Conservation (phyloP, 1,140 invertebrate genomes). For the Phortica variegata region DNA sequence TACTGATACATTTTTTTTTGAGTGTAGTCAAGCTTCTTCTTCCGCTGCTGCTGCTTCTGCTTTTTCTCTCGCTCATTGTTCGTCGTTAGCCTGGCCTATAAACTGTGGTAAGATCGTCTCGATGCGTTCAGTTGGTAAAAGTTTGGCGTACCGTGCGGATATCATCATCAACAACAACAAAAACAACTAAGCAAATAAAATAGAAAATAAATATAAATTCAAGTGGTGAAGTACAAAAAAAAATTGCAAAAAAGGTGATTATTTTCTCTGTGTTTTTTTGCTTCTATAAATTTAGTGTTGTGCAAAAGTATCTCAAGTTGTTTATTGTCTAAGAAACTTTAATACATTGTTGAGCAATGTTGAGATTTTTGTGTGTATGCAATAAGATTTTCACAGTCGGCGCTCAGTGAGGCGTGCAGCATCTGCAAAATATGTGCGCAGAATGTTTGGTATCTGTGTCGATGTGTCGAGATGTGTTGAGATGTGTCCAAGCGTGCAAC, state of each 20-base stretch:
- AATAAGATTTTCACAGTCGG: no score
- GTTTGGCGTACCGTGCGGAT: constrained; percentile 54
- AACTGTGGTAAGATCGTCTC: constrained; percentile 53
- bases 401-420: no score
- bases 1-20: background rate
- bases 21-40: background rate
- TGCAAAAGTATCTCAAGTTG: constrained; percentile 2
- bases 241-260: constrained; percentile 24
- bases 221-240: background rate
- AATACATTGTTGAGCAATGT: no score
- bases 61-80: no score
- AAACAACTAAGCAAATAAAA: constrained; percentile 9
- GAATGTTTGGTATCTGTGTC: no score
- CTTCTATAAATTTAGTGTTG: constrained; percentile 9
- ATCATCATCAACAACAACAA: constrained; percentile 19
- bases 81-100: no score
- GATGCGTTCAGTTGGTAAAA: constrained; percentile 57
- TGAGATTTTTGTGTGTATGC: no score
- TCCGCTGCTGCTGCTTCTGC: no score
- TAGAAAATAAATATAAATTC: background rate
- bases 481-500: no score
- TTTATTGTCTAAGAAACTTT: constrained; percentile 24
- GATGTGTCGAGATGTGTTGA: no score
- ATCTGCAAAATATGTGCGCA: no score
- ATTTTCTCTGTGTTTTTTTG: constrained; percentile 13